Conservation (phyloP, 64 coral and sea anemone species). For the Montipora capricornis region DNA sequence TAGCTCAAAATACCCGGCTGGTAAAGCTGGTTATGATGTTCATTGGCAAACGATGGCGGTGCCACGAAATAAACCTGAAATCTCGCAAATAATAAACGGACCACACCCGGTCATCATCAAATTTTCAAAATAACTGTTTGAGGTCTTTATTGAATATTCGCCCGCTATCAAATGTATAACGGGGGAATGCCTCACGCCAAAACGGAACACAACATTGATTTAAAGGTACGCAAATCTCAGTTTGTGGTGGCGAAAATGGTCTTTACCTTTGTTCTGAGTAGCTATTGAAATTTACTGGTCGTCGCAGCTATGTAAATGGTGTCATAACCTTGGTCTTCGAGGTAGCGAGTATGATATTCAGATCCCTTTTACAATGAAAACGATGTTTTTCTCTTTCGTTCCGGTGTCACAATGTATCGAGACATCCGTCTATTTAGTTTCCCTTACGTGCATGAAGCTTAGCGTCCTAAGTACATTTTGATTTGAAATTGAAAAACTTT, state of each 20-base stretch:
- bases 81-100: neutral
- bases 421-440: slow-evolving; percentile 50
- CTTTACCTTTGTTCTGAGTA: neutral
- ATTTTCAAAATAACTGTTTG: slow-evolving; percentile 4
- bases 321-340: neutral
- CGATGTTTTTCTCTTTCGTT: neutral
- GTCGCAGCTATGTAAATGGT: neutral
- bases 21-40: slow-evolving; percentile 6
- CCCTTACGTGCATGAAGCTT: slow-evolving; percentile 44
- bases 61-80: neutral
- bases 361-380: slow-evolving; percentile 15
- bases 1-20: slow-evolving; percentile 19
- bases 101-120: slow-evolving; percentile 26
- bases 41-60: neutral
- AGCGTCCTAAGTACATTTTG: slow-evolving; percentile 48
- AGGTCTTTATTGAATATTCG: slow-evolving; percentile 28
- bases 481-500: slow-evolving; percentile 55
- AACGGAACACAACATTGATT: neutral
- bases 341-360: neutral
- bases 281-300: slow-evolving; percentile 22
- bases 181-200: slow-evolving; percentile 3
- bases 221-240: slow-evolving; percentile 3
- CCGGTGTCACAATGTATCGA: slow-evolving; percentile 19
- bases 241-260: neutral
- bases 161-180: slow-evolving; percentile 1